These are phyloP conservation scores for Stratiomys singularior DNA, from an alignment of 2,888 invertebrate genomes.

Conservation along the genomic window DNA sequence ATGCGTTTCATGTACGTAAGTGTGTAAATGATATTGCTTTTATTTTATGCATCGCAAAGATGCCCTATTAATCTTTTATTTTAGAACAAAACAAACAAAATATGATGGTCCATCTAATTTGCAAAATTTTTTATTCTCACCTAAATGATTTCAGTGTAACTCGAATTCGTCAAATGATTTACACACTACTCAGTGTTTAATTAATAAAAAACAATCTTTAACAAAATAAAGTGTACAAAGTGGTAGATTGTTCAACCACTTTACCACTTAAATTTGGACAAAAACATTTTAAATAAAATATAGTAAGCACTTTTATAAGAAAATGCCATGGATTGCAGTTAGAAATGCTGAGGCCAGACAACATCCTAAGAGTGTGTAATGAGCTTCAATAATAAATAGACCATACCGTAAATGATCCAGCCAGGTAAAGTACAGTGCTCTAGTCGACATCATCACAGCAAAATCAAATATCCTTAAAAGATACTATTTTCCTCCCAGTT, in stretches of 20 bases:
- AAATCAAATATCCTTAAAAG: conserved; percentile 13
- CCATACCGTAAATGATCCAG: conserved; percentile 42
- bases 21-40: conserved; percentile 29
- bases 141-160: conserved; percentile 58
- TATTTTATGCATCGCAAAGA: conserved; percentile 39
- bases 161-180: conserved; percentile 55
- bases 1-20: conserved; percentile 1
- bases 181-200: conserved; percentile 51
- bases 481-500: conserved; percentile 13
- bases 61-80: conserved; percentile 32
- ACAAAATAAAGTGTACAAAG: conserved; percentile 33
- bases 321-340: conserved; percentile 28
- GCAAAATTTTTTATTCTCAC: conserved; percentile 56
- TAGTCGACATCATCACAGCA: conserved; percentile 49
- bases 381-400: conserved; percentile 19
- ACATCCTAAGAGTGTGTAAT: conserved; percentile 35
- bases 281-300: conserved; percentile 29
- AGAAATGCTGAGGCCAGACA: conserved; percentile 26
- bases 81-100: conserved; percentile 38
- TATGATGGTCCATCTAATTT: conserved; percentile 55
- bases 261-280: conserved; percentile 31
- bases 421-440: conserved; percentile 54
- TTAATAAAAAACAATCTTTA: conserved; percentile 26
- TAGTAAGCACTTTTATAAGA: conserved; percentile 28
- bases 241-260: conserved; percentile 15